Evolutionary conservation across 2,888 invertebrate species (phyloP).

Genomic region (Spilarctia lutea): DNA sequence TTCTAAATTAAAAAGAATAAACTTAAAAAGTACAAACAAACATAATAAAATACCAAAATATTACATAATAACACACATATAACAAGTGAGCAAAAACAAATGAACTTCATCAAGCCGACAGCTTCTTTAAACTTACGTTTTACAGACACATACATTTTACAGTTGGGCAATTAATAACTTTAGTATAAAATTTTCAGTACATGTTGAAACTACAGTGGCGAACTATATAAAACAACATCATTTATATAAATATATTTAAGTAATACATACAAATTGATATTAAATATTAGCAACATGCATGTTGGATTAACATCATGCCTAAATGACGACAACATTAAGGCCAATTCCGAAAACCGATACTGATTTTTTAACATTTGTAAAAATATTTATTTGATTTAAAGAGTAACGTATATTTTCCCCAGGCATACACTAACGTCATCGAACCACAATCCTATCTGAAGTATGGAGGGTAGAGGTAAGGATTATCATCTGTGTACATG

Average conservation of each 20-base stretch:
- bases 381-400: background rate
- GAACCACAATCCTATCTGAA: background rate
- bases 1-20: conserved; percentile 15
- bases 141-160: background rate
- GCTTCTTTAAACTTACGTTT: conserved; percentile 1
- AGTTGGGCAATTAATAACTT: background rate
- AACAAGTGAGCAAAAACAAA: conserved; percentile 28
- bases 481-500: too few species aligned
- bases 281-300: background rate
- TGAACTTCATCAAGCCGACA: background rate
- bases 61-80: conserved; percentile 22
- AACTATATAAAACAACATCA: background rate
- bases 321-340: background rate
- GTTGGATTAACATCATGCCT: background rate
- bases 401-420: background rate
- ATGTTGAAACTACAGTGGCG: background rate
- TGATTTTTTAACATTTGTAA: background rate
- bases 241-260: background rate
- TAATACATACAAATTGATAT: background rate
- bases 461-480: too few species aligned
- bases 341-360: background rate
- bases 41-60: conserved; percentile 33
- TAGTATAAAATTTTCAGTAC: too few species aligned
- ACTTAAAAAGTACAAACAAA: conserved; percentile 27
- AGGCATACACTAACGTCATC: background rate